phyloP scores from a whole-genome alignment of 2,888 invertebrate species.

The Cerastoderma edule region DNA sequence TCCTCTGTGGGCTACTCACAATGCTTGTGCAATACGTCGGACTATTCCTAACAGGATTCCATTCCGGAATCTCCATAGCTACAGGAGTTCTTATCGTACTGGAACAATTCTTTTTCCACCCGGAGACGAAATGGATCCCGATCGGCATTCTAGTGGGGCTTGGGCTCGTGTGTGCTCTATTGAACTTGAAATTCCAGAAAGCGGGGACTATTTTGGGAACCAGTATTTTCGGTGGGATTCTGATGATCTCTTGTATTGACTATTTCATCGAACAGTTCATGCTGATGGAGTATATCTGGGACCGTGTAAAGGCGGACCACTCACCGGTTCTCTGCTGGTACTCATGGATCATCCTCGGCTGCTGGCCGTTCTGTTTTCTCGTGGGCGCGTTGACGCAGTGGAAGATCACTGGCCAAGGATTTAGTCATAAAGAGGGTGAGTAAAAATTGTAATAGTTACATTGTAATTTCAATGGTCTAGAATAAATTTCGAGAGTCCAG shows the following conservation, averaged over 20 bases:
- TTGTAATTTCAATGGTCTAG: too few relatives aligned
- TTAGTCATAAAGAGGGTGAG: constrained; percentile 84
- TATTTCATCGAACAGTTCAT: constrained; percentile 90
- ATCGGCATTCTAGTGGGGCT: constrained; percentile 88
- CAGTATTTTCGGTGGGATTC: constrained; percentile 90
- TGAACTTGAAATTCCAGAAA: constrained; percentile 91
- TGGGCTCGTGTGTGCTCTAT: constrained; percentile 89
- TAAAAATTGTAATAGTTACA: too few relatives aligned
- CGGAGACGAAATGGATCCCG: constrained; percentile 89
- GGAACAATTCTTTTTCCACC: constrained; percentile 86
- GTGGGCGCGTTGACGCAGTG: constrained; percentile 89
- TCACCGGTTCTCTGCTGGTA: constrained; percentile 87
- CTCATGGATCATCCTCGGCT: constrained; percentile 90
- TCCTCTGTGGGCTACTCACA: constrained; percentile 91
- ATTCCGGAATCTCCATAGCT: constrained; percentile 87
- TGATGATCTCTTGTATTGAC: constrained; percentile 89
- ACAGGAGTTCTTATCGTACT: constrained; percentile 79
- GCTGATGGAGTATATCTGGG: constrained; percentile 89
- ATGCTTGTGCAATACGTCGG: constrained; percentile 93
- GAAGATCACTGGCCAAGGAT: constrained; percentile 88
- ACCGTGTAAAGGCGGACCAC: constrained; percentile 86
- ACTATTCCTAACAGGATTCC: constrained; percentile 92
- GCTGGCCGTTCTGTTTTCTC: constrained; percentile 89
- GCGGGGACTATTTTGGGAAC: constrained; percentile 90
- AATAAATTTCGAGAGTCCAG: too few relatives aligned